Evolutionary conservation across 1,140 invertebrate species (phyloP), one percentile per base, ranked within the genome.

Genomic region (Episyrphus balteatus): DNA sequence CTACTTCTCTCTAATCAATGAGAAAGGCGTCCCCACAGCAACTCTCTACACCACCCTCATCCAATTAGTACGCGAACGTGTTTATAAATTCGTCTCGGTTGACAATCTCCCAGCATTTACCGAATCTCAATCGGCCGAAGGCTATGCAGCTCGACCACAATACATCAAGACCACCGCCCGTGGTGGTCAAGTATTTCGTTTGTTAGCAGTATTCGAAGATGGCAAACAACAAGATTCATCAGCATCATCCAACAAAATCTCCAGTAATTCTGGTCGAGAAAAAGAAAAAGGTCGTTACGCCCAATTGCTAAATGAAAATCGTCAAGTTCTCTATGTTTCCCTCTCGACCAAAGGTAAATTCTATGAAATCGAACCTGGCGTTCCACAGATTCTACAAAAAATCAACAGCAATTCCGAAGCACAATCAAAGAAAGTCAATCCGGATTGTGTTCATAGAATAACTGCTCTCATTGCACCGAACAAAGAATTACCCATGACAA

Each of bases 211-310:
- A 1, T 68, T 68, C 30, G 65, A 68, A 49, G 65, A 68, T 54
- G 65, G 65, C 11, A 68, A 68, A 40, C 61, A 66, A 51, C 59
- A 62, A 31, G 50, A 56, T 13, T 42, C 36, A 10, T 43, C 51
- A 10, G 39, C 52, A 18, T 41, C 44, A 15, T 37, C 43, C 12
- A 40, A 34, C 5, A 44, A 44, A 15, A 39, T 18, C 13, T 15
- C 42, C 26, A 32, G 38, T 38, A 34, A 21, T 36, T n/a, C n/a
- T 8, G 56, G 58, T 21, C 54, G 65, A 1, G 65, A 68, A 15
- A 68, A 68, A 46, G 65, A 68, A 18, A 66, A 68, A 51, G 61
- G 61, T 21, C 61, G 65, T 32, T 68, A 68, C 53, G 65, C 65
- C 12, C 65, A 68, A 39, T 40, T 68, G 51, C 43, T 66, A 21